Percentiles rank a stretch among this genome's conserved stretches.
These are phyloP conservation scores for Holothuria glaberrima DNA, from an alignment of 35 echinoderm and acorn worm genomes.

Conservation along the genomic window DNA sequence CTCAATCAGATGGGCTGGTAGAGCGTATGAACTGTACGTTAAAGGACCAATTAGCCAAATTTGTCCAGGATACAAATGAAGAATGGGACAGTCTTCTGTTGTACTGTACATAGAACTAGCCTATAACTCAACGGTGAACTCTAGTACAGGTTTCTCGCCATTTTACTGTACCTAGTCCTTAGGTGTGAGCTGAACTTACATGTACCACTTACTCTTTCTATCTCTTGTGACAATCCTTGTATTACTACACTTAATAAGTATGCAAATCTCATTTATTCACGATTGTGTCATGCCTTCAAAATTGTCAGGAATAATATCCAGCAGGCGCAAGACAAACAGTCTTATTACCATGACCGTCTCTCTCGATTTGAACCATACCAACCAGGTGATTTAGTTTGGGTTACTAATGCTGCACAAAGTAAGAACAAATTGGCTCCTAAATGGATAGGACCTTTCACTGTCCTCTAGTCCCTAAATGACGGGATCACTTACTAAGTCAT, in stretches of 20 bases:
- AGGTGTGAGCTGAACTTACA: constrained; percentile 35
- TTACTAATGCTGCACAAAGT: background rate
- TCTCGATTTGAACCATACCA: constrained; percentile 28
- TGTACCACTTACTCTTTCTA: constrained; percentile 9
- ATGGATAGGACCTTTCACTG: constrained; percentile 46
- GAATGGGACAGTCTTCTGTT: constrained; percentile 49
- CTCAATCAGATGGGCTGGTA: background rate
- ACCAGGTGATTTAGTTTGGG: constrained; percentile 40
- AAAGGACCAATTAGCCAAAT: constrained; percentile 55
- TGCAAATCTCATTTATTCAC: background rate
- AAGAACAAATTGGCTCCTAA: constrained; percentile 29
- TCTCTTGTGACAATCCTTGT: background rate
- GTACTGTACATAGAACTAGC: background rate
- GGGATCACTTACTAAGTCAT: constrained; percentile 2
- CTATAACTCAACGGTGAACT: constrained; percentile 29
- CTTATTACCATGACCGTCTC: constrained; percentile 22
- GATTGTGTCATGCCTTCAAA: background rate
- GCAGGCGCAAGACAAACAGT: background rate
- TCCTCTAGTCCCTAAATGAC: background rate
- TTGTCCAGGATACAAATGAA: background rate
- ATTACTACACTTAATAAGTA: background rate
- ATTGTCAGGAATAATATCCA: background rate
- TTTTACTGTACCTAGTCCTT: constrained; percentile 52
- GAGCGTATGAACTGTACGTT: constrained; percentile 24
- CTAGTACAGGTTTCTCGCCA: constrained; percentile 56